Evolutionary conservation across 2,797 vertebrate species (phyloP), one percentile per base, ranked within the genome.

Genomic region (Schizopygopsis pylzovi): DNA sequence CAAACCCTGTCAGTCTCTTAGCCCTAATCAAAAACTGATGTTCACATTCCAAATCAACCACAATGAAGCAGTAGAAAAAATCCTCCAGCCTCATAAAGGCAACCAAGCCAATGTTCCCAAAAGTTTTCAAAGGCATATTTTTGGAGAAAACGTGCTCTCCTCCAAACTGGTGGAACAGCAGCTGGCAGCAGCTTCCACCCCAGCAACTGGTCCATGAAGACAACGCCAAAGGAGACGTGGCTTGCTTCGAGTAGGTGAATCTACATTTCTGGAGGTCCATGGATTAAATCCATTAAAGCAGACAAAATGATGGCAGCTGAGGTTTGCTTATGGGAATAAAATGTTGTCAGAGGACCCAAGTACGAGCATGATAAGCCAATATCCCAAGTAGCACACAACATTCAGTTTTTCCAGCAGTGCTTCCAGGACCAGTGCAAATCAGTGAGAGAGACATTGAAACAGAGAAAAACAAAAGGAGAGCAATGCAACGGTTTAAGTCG

Each of bases 21-120:
- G 3, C 65, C 39, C 63, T 83, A 86, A 83, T 86, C 45, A 75
- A 73, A 84, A 85, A 54, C 84, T 45, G 77, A 84, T 85, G 43
- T 70, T 45, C 41, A 49, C 63, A 78, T 82, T 83, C 81, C 65
- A 33, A 39, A 83, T 25, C 41, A 78, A 82, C 73, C 52, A 83
- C 67, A 65, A 54, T 54, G 22, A 72, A 71, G 67, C 61, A 49
- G 61, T 15, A 71, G 75, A 61, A 83, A 82, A 79, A 63, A 54
- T 28, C 33, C 18, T 61, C 16, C 75, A 59, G 16, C 33, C 63
- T 41, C 59, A 70, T 61, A 72, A 82, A 73, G 28, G 18, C 79
- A 81, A 67, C 79, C 13, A 39, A 81, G 65, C 79, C 33, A 81
- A 84, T 43, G 83, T 70, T 78, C n/a, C 61, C 75, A 15, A 70